Conservation (phyloP, 2,888 invertebrate genomes). For the Caenorhabditis afra region DNA sequence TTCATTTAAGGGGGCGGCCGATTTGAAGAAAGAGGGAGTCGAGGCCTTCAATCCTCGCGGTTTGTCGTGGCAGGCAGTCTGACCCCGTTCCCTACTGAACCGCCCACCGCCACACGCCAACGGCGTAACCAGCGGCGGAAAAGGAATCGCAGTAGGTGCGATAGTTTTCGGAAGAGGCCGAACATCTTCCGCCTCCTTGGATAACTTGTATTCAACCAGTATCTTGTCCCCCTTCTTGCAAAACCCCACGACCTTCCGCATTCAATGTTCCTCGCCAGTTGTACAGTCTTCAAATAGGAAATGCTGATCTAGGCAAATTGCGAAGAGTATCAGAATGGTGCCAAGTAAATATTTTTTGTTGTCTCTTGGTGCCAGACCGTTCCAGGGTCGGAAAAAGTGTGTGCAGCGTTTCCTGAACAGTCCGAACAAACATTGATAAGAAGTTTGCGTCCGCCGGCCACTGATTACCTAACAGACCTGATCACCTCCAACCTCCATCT, state of each 20-base stretch:
- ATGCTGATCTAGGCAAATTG: slow-evolving; percentile 20
- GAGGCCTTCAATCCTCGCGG: slow-evolving; percentile 50
- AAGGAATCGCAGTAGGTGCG: slow-evolving; percentile 13
- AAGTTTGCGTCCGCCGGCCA: slow-evolving; percentile 33
- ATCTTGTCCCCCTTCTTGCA: slow-evolving; percentile 6
- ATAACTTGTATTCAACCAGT: slow-evolving; percentile 8
- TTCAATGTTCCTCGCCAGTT: neutral
- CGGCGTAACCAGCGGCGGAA: slow-evolving; percentile 27
- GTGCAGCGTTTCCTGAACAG: slow-evolving; percentile 48
- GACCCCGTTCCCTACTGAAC: slow-evolving; percentile 63
- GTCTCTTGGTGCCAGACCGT: slow-evolving; percentile 52
- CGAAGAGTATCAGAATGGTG: slow-evolving; percentile 33
- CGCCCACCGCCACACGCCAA: slow-evolving; percentile 45
- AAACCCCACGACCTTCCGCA: neutral
- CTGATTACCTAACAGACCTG: slow-evolving; percentile 50
- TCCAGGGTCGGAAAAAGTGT: slow-evolving; percentile 41
- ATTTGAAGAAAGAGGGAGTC: slow-evolving; percentile 25
- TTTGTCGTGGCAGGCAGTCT: slow-evolving; percentile 62
- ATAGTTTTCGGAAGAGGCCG: slow-evolving; percentile 18
- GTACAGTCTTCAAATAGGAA: slow-evolving; percentile 24
- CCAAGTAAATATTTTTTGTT: slow-evolving; percentile 60
- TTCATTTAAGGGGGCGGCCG: slow-evolving; percentile 55
- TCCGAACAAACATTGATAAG: slow-evolving; percentile 46
- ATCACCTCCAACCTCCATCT: slow-evolving; percentile 18
- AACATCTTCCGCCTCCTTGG: neutral